Evolutionary conservation across 2,888 invertebrate genomes (phyloP), one percentile per base, ranked within the genome.

Genomic region (Cephus nigrinus): DNA sequence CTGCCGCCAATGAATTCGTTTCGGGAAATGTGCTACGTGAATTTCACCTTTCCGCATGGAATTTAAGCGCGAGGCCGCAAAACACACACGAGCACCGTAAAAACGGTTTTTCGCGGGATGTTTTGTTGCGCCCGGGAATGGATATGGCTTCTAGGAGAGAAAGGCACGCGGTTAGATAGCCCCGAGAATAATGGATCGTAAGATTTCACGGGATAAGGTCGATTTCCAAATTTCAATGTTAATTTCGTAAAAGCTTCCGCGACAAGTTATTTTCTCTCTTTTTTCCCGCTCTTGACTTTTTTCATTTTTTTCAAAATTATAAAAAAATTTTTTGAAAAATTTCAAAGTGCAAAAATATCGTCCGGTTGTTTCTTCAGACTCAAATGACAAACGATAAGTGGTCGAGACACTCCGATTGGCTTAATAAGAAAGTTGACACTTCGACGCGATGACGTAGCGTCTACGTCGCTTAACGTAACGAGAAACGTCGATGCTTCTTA

Each of bases 371-470:
- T 23, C 9, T 23, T 23, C 0, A 55, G 23, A 15, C 9, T 23
- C 55, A 9, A 0, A 2, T 0, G 55, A 55, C 15, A 55, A 0
- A 0, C 55, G 55, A 5, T 55, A 55, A 23, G 9, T 9, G 0
- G 55, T 9, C 15, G 23, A 40, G 23, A 9, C 40, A 5, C 4
- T 0, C 2, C 55, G 23, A 55, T 55, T 55, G 55, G 23, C 55
- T 55, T 83, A 82, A 84, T 81, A 82, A 84, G 82, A 82, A 82
- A 81, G 82, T 83, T 83, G 78, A 76, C 77, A 79, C 78, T 81
- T 81, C 79, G 78, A 73, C 80, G 78, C 75, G 5, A 55, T 79
- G 76, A 79, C 55, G 79, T 55, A 76, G 55, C 78, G 74, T 71
- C 32, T 15, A 35, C 30, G 74, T 73, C 69, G 69, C 73, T 76